Conservation (phyloP, 1,140 invertebrate genomes). For the Polypedilum vanderplanki region DNA sequence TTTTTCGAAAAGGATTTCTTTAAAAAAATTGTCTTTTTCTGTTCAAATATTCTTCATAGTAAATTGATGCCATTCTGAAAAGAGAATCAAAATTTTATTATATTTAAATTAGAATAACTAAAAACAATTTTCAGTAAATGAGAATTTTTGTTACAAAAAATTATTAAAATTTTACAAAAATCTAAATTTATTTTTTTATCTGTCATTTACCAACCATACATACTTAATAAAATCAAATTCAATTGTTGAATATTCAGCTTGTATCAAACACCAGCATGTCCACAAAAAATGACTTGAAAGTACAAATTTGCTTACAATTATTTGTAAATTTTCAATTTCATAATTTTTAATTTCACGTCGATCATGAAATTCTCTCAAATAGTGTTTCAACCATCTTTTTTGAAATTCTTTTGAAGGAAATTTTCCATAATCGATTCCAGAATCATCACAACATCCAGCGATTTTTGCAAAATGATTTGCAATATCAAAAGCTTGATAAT, state of each 20-base stretch:
- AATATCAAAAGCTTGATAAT: slow-evolving; percentile 95
- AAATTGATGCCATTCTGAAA: neutral
- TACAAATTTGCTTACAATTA: slow-evolving; percentile 72
- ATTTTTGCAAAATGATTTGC: slow-evolving; percentile 98
- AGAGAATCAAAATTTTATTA: neutral
- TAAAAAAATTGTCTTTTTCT: neutral
- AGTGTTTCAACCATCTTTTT: slow-evolving; percentile 69
- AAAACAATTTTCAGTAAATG: too few species aligned
- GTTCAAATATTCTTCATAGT: neutral
- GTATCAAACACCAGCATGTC: slow-evolving; percentile 88
- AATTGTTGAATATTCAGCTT: slow-evolving; percentile 82
- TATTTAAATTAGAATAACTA: too few species aligned
- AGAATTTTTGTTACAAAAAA: neutral
- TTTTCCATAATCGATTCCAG: slow-evolving; percentile 63
- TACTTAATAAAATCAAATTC: slow-evolving; percentile 91
- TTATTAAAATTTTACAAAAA: neutral
- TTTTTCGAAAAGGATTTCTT: too few species aligned
- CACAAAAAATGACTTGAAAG: slow-evolving; percentile 83
- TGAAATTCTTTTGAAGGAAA: slow-evolving; percentile 80
- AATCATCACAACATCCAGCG: slow-evolving; percentile 65
- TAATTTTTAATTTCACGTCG: slow-evolving; percentile 45
- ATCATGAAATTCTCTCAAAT: slow-evolving; percentile 58
- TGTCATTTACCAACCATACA: too few species aligned
- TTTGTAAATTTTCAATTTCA: slow-evolving; percentile 63
- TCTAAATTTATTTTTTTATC: too few species aligned